phyloP scores from a whole-genome alignment of 2,888 invertebrate genomes.

The Sinopyrophorus schimmeli region DNA sequence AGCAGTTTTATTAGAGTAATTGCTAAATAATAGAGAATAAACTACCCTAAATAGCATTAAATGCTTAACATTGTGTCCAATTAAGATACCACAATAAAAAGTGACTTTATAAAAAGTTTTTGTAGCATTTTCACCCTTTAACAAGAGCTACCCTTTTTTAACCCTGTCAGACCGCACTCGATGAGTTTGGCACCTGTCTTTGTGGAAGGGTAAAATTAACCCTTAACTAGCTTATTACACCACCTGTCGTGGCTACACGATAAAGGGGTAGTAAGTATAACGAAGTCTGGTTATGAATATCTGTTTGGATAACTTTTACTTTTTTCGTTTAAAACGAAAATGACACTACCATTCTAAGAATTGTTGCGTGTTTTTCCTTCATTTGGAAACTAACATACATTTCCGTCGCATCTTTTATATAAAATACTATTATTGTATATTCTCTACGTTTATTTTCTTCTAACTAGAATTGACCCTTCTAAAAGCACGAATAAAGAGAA shows the following conservation, averaged over 20 bases:
- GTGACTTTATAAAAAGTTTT: conserved; percentile 23
- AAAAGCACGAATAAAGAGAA: conserved; percentile 1
- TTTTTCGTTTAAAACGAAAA: neutral
- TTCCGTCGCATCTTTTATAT: conserved; percentile 42
- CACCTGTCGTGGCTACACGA: conserved; percentile 40
- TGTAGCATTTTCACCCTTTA: conserved; percentile 30
- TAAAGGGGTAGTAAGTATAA: conserved; percentile 17
- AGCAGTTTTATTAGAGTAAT: no score
- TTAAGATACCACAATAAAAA: conserved; percentile 36
- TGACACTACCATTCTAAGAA: conserved; percentile 34
- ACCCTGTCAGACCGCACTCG: conserved; percentile 41
- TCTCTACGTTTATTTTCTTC: conserved; percentile 3
- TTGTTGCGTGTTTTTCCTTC: conserved; percentile 43
- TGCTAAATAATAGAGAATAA: conserved; percentile 1
- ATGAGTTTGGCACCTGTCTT: conserved; percentile 45
- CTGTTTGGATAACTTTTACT: conserved; percentile 16
- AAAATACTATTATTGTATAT: conserved; percentile 34
- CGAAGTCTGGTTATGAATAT: conserved; percentile 6
- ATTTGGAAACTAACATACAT: conserved; percentile 35
- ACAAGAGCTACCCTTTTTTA: conserved; percentile 42
- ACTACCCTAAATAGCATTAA: conserved; percentile 33
- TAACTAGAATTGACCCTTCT: conserved; percentile 4
- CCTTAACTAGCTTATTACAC: conserved; percentile 45
- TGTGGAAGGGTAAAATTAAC: conserved; percentile 41
- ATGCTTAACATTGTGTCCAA: conserved; percentile 34